Conservation (phyloP, 2,113 vertebrate species). For the Xiphias gladius region DNA sequence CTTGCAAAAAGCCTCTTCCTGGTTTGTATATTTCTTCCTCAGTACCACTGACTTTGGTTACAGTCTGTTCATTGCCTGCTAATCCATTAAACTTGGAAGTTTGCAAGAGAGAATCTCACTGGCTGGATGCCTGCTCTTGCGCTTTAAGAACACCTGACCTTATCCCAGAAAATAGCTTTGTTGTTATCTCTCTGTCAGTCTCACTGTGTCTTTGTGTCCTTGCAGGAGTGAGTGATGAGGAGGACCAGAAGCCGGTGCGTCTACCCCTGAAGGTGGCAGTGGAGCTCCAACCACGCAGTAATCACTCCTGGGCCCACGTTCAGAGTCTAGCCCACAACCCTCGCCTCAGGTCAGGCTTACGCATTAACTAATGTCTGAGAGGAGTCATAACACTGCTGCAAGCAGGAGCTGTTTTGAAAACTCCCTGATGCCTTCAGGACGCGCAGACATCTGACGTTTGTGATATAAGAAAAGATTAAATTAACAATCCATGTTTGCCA, state of each 20-base stretch:
- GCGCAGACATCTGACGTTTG: not conserved
- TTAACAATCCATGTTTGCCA: not conserved
- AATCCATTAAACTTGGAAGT: not conserved
- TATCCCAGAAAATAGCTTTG: not conserved
- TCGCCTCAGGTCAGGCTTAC: constrained; percentile 90
- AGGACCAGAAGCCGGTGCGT: constrained; percentile 97
- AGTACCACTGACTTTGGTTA: not conserved
- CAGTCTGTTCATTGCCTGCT: not conserved
- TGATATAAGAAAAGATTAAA: not conserved
- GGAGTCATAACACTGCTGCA: not conserved
- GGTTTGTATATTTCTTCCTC: not conserved
- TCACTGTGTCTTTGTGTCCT: constrained; percentile 1
- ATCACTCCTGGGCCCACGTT: constrained; percentile 95
- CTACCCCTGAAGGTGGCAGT: constrained; percentile 95
- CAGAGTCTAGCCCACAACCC: constrained; percentile 98
- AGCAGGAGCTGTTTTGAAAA: not conserved
- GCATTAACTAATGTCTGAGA: not conserved
- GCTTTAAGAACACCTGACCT: not conserved
- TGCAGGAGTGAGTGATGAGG: constrained; percentile 95
- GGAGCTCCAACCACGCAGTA: constrained; percentile 95
- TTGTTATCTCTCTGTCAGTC: not conserved
- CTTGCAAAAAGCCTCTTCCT: not conserved
- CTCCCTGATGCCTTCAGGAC: not conserved
- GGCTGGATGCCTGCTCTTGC: not conserved
- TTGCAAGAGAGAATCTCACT: not conserved